Evolutionary conservation across 2,113 vertebrate species (phyloP).

Genomic region (Chloropsis hardwickii): DNA sequence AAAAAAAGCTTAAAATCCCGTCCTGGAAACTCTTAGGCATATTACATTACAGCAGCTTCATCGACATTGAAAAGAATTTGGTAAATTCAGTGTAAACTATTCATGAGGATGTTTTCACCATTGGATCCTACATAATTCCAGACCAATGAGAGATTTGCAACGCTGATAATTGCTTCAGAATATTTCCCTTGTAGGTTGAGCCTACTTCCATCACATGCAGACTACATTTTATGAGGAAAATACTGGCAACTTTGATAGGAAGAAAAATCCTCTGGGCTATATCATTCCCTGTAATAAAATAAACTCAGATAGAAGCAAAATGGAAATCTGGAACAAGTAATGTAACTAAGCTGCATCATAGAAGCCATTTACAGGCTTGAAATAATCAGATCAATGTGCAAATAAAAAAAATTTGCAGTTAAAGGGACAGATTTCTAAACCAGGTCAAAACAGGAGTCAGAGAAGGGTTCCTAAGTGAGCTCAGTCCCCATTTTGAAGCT

Average conservation of each 20-base stretch:
- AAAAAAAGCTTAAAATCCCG: neutral
- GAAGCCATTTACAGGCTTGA: slow-evolving; percentile 47
- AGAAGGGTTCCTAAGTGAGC: neutral
- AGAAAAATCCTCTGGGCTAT: slow-evolving; percentile 39
- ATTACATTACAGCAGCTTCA: neutral
- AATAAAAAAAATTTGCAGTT: neutral
- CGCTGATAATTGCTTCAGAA: neutral
- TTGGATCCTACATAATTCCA: neutral
- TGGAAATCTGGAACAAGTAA: slow-evolving; percentile 27
- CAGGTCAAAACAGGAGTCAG: neutral
- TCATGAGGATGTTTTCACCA: neutral
- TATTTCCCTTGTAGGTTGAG: neutral
- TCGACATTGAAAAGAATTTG: neutral
- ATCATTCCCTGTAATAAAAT: slow-evolving; percentile 53
- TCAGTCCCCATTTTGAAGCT: neutral
- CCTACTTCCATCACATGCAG: slow-evolving; percentile 12
- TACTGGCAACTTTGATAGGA: slow-evolving; percentile 30
- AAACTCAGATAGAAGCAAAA: slow-evolving; percentile 41
- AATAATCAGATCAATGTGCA: slow-evolving; percentile 40
- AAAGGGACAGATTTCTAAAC: neutral
- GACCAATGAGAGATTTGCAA: neutral
- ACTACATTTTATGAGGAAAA: slow-evolving; percentile 4
- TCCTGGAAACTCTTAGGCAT: neutral
- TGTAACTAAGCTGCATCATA: neutral
- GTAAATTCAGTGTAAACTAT: neutral